Conservation (phyloP, 1,140 invertebrate genomes). For the Drosophila sturtevanti region DNA sequence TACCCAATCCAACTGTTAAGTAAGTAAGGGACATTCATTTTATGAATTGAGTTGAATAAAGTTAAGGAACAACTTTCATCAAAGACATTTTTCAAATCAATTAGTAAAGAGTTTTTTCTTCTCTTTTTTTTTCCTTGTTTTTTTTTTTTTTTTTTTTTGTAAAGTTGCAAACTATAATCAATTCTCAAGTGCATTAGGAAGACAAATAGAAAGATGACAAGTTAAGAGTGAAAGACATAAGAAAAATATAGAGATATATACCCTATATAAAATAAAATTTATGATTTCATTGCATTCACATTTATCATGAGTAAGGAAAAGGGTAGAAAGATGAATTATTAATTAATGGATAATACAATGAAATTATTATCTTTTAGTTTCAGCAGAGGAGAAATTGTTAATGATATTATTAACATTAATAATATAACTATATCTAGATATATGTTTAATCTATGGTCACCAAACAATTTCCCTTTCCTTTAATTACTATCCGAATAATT, state of each 20-base stretch:
- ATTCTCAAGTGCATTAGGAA: not conserved
- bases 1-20: not conserved
- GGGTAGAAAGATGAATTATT: too few species aligned
- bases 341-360: too few species aligned
- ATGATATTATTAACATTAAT: too few species aligned
- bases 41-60: constrained; percentile 19
- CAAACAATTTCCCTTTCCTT: too few species aligned
- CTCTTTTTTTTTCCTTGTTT: not conserved
- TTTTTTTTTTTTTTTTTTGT: not conserved
- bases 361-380: too few species aligned
- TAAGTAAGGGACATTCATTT: constrained; percentile 36
- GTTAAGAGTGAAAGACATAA: not conserved
- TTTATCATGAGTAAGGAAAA: too few species aligned
- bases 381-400: too few species aligned
- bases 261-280: too few species aligned
- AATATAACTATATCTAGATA: too few species aligned
- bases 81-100: constrained; percentile 65
- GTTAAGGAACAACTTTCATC: constrained; percentile 33
- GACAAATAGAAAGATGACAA: not conserved
- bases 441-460: too few species aligned
- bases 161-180: not conserved
- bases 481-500: too few species aligned
- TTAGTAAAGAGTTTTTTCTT: constrained; percentile 42
- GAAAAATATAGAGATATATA: not conserved
- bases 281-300: too few species aligned